Conservation (phyloP, 2,888 invertebrate genomes). For the Serripes groenlandicus region DNA sequence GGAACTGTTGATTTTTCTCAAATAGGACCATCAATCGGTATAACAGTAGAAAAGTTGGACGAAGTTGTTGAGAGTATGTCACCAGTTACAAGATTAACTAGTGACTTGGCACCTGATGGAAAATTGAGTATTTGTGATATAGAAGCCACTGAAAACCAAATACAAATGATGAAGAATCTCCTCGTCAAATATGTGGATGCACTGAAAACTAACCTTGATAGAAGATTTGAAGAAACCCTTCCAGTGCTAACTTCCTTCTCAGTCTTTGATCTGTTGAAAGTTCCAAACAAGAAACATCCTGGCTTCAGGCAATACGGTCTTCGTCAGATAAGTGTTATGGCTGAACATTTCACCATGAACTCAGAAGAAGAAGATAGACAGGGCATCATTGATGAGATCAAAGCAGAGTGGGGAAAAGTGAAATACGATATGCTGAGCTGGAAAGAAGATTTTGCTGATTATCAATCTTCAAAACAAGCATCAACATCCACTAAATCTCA, state of each 20-base stretch:
- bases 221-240: conserved; percentile 22
- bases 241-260: conserved; percentile 4
- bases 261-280: conserved; percentile 1
- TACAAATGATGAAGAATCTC: background rate
- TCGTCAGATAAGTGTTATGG: background rate
- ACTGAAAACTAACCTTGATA: conserved; percentile 13
- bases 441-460: conserved; percentile 12
- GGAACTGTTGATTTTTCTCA: background rate
- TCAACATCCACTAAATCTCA: too few species aligned
- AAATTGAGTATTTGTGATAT: background rate
- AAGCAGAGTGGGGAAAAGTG: conserved; percentile 32
- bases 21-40: background rate
- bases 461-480: too few species aligned
- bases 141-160: background rate
- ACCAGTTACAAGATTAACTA: background rate
- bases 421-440: conserved; percentile 34
- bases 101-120: background rate
- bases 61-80: background rate
- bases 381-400: conserved; percentile 5
- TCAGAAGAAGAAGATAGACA: background rate
- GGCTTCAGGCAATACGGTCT: conserved; percentile 13
- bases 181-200: conserved; percentile 6
- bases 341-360: background rate
- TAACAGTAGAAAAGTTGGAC: background rate
- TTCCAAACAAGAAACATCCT: conserved; percentile 6